phyloP scores from a whole-genome alignment of 2,113 vertebrate species.

The Lepidiolamprologus cunningtoni region DNA sequence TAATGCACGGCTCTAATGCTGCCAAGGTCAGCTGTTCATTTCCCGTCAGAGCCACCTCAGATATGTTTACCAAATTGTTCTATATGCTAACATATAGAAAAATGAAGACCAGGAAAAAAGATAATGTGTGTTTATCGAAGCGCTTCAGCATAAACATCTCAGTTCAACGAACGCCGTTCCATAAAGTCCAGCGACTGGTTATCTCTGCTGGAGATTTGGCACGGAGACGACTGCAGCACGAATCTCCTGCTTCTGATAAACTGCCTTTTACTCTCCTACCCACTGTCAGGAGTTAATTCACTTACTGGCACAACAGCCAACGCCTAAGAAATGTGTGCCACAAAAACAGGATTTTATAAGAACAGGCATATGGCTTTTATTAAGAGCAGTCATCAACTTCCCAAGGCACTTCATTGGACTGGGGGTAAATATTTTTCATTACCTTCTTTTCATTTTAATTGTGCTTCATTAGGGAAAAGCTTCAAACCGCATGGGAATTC shows the following conservation, averaged over 20 bases:
- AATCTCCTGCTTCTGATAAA: constrained; percentile 27
- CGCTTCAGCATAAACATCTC: neutral
- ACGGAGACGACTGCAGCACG: neutral
- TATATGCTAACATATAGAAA: neutral
- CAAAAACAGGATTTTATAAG: constrained; percentile 58
- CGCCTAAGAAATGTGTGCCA: constrained; percentile 24
- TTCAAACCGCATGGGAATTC: constrained; percentile 58
- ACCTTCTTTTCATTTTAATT: constrained; percentile 55
- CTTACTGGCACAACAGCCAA: constrained; percentile 11
- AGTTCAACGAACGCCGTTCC: neutral
- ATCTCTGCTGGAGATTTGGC: constrained; percentile 14
- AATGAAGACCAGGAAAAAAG: neutral
- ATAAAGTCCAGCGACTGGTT: neutral
- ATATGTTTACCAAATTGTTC: neutral
- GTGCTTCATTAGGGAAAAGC: constrained; percentile 57
- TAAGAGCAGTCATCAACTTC: constrained; percentile 51
- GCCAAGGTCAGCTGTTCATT: neutral
- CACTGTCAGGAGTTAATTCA: constrained; percentile 31
- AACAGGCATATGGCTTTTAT: constrained; percentile 60
- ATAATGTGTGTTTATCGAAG: neutral
- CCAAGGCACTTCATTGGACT: constrained; percentile 52
- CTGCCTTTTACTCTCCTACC: neutral
- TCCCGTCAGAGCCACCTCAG: neutral
- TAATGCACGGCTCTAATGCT: neutral
- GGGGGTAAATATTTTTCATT: constrained; percentile 65